Evolutionary conservation across 2,888 invertebrate genomes (phyloP), one percentile per base, ranked within the genome.

Genomic region (Pelosia muscerda): DNA sequence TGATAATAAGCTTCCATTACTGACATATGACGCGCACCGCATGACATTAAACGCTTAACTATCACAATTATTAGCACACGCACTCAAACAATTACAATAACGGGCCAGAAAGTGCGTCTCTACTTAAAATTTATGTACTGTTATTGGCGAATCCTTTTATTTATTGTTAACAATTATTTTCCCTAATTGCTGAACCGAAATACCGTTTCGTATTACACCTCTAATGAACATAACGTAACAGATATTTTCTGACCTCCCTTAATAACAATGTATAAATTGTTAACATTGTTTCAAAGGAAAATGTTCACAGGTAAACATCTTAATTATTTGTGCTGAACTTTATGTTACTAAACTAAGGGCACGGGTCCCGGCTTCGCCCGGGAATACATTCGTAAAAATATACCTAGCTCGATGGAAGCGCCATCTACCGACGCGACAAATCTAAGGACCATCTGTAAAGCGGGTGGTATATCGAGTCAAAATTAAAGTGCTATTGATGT

Each of bases 181-280:
- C 86, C 88, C 81, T 94, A 93, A 94, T 94, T 94, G 93, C 89
- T 88, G 82, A 84, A 81, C 84, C 87, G 82, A 84, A 85, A 84
- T 83, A 83, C 85, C 75, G 87, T 81, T 77, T 91, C 86, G 74
- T 77, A 79, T 94, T 93, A 88, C 91, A 85, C 72, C 85, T 88
- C 88, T 94, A 95, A 94, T 93, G 94, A 95, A 92, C 90, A 88
- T 86, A 92, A 92, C 86, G 94, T 90, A 93, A 95, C 86, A 88
- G 93, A 95, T 94, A 94, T 92, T 94, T 92, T 92, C 91, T 90
- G 89, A 92, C 89, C 89, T 89, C 81, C 82, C 81, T 81, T 87
- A 86, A 88, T 87, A 86, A 84, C 79, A 74, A 81, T 79, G 82
- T 80, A 83, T 81, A 88, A 89, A 90, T 90, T 69, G 74, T 78